Evolutionary conservation across 2,888 invertebrate genomes (phyloP), one percentile per base, ranked within the genome.

Genomic region (Mythimna lalbum): DNA sequence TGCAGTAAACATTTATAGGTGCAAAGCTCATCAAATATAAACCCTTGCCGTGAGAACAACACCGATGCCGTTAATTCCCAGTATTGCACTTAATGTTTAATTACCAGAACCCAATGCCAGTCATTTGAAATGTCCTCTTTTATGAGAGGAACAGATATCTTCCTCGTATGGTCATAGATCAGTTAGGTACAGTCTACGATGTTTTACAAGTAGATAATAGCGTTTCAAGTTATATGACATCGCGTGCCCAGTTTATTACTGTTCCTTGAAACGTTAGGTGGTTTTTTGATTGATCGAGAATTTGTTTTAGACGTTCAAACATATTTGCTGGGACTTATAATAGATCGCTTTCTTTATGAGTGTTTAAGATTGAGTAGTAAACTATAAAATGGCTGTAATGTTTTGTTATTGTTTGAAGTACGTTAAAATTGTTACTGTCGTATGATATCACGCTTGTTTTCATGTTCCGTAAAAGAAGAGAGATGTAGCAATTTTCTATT

Each of bases 31-130:
- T 55, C 21, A 21, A 21, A 60, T 60, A 49, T 27, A 53, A 57
- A 33, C 52, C 14, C 17, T n/a, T 17, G 17, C n/a, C 67, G 63
- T 77, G 73, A 53, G 73, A 78, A 73, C 12, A 14, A 23, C 19
- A 50, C 1, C 10, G 21, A 31, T 69, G 55, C 62, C 68, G 73
- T 69, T 73, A 49, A 68, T 68, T 73, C 78, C 55, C n/a, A 65
- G 71, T 43, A 76, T 62, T 59, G 36, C 62, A 81, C 86, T 83
- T 83, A 85, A 84, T 86, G 85, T 88, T 92, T 93, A 93, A 93
- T 92, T 91, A 92, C 88, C 85, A 83, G 88, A 88, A 87, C 87
- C 86, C 85, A 87, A 91, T 87, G 89, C 85, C 91, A 90, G 89
- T 91, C 88, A 90, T 91, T 88, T 87, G 81, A 88, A 91, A 87